phyloP scores from a whole-genome alignment of 92 coral and sea anemone species.

The Phymanthus crucifer region DNA sequence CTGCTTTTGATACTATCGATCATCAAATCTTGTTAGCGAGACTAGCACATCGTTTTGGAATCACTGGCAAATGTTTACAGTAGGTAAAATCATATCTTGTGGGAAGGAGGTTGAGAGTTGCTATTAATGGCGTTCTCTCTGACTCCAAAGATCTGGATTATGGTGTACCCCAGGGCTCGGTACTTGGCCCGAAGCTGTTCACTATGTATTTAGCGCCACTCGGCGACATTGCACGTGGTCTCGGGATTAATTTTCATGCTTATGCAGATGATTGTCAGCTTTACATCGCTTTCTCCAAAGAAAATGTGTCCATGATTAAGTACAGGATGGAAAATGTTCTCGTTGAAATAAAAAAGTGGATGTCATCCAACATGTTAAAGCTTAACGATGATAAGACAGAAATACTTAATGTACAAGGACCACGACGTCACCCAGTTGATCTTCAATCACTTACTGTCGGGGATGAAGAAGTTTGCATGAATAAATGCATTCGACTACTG shows the following conservation, averaged over 20 bases:
- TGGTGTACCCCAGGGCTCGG: neutral
- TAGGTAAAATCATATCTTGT: neutral
- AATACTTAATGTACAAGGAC: neutral
- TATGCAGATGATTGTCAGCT: neutral
- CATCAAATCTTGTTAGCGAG: neutral
- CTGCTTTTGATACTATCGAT: slow-evolving; percentile 6
- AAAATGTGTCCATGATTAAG: neutral
- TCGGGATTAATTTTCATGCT: neutral
- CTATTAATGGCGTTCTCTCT: neutral
- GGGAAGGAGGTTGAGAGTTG: neutral
- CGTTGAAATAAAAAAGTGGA: neutral
- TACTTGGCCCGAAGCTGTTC: neutral
- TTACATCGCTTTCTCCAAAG: neutral
- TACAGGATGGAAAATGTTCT: neutral
- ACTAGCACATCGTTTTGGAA: neutral
- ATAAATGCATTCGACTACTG: too few species aligned
- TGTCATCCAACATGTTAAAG: too few species aligned
- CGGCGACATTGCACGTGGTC: neutral
- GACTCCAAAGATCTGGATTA: neutral
- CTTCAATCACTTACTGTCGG: too few species aligned
- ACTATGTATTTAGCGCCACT: neutral
- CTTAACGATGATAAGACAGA: neutral
- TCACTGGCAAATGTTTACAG: neutral
- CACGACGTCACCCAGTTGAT: neutral
- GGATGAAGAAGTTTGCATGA: too few species aligned